A percentile compares a stretch with the other conserved stretches of the same genome.
These are phyloP conservation scores for Dicrurus megarhynchus DNA, from an alignment of 2,113 vertebrate species.

Conservation along the genomic window DNA sequence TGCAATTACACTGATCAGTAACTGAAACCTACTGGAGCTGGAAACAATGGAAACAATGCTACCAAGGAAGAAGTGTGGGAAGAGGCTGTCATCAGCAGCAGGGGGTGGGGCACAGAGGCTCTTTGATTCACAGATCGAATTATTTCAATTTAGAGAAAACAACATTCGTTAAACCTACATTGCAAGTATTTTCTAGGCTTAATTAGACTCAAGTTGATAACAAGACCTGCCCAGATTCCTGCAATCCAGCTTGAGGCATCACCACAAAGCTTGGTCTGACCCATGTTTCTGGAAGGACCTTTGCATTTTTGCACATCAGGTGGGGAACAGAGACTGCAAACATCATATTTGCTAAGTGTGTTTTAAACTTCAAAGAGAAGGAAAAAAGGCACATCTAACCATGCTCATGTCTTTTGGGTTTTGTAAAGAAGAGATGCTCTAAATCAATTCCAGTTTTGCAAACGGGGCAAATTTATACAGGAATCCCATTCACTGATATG, in stretches of 20 bases:
- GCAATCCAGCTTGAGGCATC: background rate
- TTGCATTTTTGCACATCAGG: background rate
- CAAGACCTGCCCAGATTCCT: background rate
- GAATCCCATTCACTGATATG: background rate
- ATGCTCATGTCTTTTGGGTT: background rate
- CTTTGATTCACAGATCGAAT: slow-evolving; percentile 32
- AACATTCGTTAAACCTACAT: background rate
- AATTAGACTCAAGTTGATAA: background rate
- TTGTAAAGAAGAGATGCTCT: background rate
- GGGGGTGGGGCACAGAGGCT: slow-evolving; percentile 22
- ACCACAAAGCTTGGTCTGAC: background rate
- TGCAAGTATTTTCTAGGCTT: background rate
- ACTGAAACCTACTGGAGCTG: slow-evolving; percentile 39
- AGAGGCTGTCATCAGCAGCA: slow-evolving; percentile 40
- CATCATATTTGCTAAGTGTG: background rate
- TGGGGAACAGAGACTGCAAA: background rate
- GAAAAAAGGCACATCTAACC: background rate
- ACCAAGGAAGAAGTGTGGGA: slow-evolving; percentile 24
- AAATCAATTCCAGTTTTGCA: background rate
- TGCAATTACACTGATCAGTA: slow-evolving; percentile 48
- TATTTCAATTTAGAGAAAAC: slow-evolving; percentile 7
- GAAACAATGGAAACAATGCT: slow-evolving; percentile 37
- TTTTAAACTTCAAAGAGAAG: slow-evolving; percentile 7
- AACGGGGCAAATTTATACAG: background rate
- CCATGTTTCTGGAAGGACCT: background rate